Conservation (phyloP, 2,888 invertebrate genomes). For the Anthophora plumipes region DNA sequence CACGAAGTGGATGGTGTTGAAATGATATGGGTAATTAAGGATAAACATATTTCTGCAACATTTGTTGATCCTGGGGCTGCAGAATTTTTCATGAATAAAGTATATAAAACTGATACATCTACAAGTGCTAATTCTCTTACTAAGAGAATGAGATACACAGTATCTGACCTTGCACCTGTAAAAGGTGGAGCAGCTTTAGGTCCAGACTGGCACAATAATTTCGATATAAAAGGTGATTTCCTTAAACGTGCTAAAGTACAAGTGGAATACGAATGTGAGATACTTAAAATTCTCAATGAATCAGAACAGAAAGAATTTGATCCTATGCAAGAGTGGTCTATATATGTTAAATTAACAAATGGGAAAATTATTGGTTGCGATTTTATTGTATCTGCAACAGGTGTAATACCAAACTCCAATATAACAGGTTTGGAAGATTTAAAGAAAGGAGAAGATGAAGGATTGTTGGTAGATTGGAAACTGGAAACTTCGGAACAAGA, state of each 20-base stretch:
- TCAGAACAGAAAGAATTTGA: constrained; percentile 85
- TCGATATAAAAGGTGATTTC: constrained; percentile 87
- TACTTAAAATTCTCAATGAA: constrained; percentile 88
- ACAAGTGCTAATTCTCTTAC: constrained; percentile 69
- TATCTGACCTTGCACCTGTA: constrained; percentile 85
- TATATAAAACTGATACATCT: constrained; percentile 71
- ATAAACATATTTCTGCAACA: constrained; percentile 95
- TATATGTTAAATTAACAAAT: constrained; percentile 91
- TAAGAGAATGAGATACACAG: constrained; percentile 89
- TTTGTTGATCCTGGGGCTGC: constrained; percentile 99
- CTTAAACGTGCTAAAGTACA: constrained; percentile 84
- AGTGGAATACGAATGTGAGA: constrained; percentile 85
- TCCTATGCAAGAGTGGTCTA: constrained; percentile 86
- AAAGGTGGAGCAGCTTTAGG: constrained; percentile 95
- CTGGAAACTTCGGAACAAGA: constrained; percentile 92
- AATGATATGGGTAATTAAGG: constrained; percentile 97
- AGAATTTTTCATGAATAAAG: constrained; percentile 91
- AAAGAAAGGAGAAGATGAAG: constrained; percentile 89
- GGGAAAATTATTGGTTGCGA: constrained; percentile 91
- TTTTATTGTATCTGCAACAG: constrained; percentile 97
- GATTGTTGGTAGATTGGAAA: constrained; percentile 92
- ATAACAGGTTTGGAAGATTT: constrained; percentile 86
- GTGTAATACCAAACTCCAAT: constrained; percentile 91
- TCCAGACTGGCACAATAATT: constrained; percentile 96
- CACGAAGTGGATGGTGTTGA: constrained; percentile 94